These are phyloP conservation scores for Pao palembangensis DNA, from an alignment of 2,113 vertebrate genomes.

Conservation along the genomic window DNA sequence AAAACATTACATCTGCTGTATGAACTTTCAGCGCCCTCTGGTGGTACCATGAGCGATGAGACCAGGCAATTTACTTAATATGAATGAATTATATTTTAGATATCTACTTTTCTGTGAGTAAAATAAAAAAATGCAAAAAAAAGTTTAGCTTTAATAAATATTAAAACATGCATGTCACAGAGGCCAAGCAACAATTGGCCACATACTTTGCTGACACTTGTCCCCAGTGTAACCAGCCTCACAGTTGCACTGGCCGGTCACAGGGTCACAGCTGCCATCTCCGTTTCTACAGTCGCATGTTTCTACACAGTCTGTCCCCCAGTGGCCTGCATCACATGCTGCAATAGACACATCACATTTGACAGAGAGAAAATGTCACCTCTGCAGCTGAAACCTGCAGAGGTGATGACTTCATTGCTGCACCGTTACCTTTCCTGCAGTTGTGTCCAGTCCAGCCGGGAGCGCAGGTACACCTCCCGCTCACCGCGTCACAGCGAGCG, in stretches of 20 bases:
- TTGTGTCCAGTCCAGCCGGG: slow-evolving; percentile 82
- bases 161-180: background rate
- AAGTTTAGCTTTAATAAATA: background rate
- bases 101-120: background rate
- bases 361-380: background rate
- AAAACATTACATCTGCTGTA: no score
- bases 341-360: slow-evolving; percentile 27
- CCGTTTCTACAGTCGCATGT: slow-evolving; percentile 81
- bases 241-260: slow-evolving; percentile 82
- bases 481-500: slow-evolving; percentile 79
- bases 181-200: background rate
- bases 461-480: slow-evolving; percentile 81
- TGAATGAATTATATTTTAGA: no score
- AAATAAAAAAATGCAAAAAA: background rate
- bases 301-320: slow-evolving; percentile 80
- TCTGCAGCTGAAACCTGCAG: background rate
- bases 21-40: background rate
- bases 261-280: slow-evolving; percentile 77
- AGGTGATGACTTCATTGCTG: background rate
- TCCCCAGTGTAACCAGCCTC: slow-evolving; percentile 80
- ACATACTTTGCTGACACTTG: slow-evolving; percentile 79
- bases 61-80: background rate
- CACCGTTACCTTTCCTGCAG: slow-evolving; percentile 80
- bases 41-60: background rate
- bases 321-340: slow-evolving; percentile 84